These are phyloP conservation scores for Tanypteryx hageni DNA, from an alignment of 2,888 invertebrate genomes.

Conservation along the genomic window DNA sequence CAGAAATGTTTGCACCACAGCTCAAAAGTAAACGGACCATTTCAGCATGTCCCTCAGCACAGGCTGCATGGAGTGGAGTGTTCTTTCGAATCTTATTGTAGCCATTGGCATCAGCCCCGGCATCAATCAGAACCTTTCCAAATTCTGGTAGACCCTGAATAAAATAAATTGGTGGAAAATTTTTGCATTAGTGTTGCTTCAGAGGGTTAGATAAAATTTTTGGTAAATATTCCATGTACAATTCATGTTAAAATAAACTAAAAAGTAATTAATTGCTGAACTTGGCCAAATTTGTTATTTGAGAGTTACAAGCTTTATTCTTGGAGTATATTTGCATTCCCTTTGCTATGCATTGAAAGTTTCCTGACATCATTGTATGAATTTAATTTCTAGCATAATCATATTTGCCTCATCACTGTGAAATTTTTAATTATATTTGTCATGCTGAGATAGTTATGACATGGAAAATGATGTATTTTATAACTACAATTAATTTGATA, in stretches of 20 bases:
- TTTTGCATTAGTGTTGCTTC: not conserved
- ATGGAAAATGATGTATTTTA: not conserved
- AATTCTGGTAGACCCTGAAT: conserved; percentile 74
- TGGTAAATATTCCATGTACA: not conserved
- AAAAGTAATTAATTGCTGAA: not conserved
- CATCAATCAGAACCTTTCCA: conserved; percentile 78
- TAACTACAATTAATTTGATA: not conserved
- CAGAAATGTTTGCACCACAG: conserved; percentile 66
- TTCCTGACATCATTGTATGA: too few species aligned
- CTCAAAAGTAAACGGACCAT: conserved; percentile 14
- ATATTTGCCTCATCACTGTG: too few species aligned
- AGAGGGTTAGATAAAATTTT: not conserved
- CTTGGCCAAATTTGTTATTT: not conserved
- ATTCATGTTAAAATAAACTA: not conserved
- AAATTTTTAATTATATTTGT: too few species aligned
- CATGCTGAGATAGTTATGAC: not conserved
- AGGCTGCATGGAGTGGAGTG: conserved; percentile 83
- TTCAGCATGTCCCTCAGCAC: conserved; percentile 75
- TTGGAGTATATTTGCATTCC: not conserved
- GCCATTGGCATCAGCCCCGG: conserved; percentile 80
- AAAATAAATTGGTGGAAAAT: not conserved
- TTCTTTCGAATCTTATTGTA: conserved; percentile 78
- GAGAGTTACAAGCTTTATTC: not conserved
- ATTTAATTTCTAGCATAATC: too few species aligned
- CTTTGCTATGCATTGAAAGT: not conserved